Conservation (phyloP, 92 coral and sea anemone species). For the Parazoanthus darwini region DNA sequence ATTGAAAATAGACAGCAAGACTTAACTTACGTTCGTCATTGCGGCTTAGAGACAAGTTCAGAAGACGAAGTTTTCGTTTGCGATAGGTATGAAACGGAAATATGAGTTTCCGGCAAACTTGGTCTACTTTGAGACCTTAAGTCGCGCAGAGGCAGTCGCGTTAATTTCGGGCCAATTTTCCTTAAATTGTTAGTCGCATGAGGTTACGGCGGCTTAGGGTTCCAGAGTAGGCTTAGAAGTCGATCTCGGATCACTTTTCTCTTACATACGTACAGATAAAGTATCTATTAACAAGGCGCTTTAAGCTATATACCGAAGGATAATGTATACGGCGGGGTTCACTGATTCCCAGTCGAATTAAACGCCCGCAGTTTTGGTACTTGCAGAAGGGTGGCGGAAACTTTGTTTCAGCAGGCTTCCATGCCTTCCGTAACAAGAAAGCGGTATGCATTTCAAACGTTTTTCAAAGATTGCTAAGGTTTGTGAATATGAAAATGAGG, state of each 20-base stretch:
- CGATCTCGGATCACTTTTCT: background rate
- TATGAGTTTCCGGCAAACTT: background rate
- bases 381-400: background rate
- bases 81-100: constrained; percentile 28
- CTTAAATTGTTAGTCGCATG: too few species aligned
- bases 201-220: too few species aligned
- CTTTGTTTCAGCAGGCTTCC: background rate
- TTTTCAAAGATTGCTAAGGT: background rate
- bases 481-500: background rate
- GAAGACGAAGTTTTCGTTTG: constrained; percentile 26
- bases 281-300: background rate
- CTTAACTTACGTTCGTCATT: background rate
- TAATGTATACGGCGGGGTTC: background rate
- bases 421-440: background rate
- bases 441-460: background rate
- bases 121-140: too few species aligned
- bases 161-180: too few species aligned
- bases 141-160: too few species aligned
- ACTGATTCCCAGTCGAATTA: background rate
- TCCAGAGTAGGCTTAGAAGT: background rate
- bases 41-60: constrained; percentile 23
- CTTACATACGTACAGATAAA: background rate
- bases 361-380: background rate
- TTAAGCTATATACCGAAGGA: background rate
- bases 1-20: background rate